Base-by-base conservation (phyloP, 2,797 vertebrate genomes). In the Falco rusticolus region DNA sequence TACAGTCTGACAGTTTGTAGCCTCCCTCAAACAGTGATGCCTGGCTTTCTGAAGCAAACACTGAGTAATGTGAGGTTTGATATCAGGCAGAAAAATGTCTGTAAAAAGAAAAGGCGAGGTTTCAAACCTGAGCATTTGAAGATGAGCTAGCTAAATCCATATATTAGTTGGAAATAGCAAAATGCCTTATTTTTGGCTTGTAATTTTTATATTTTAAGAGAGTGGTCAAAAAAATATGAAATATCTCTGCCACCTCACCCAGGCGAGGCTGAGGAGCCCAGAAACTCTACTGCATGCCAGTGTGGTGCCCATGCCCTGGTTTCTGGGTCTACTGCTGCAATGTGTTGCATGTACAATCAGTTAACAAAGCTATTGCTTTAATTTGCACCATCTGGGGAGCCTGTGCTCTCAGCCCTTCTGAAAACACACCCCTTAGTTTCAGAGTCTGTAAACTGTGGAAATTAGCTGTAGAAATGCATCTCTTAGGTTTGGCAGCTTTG, bases 401-500 rank as follows among this genome's bases (percentile, higher is more conserved):
- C 26, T 64, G 48, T 22, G 56, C 64, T 81, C 53, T 89, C 72
- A 81, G 33, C 29, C 11, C 29, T 81, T 83, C 57, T 75, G 54
- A 85, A 91, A 84, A 60, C 20, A 53, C 3, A 11, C 1, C 2
- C 16, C 21, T 57, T 17, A 85, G 10, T 16, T 87, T 83, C 60
- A 75, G 61, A 26, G 24, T 54, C 79, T 88, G 75, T 82, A 43
- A 75, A 50, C 41, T 13, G 10, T 39, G 21, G 50, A 66, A 74
- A 77, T 82, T 33, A 89, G 26, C 48, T 80, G 53, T 33, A 68
- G 71, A 70, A 94, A 90, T 41, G 77, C 56, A 89, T 22, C 37
- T 89, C 47, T 69, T 29, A n/a, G 48, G 69, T 34, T 14, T 68
- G 29, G 25, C 43, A 68, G 51, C 53, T 84, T 84, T 82, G 56